phyloP scores from a whole-genome alignment of 2,113 vertebrate species.

The Hydrolagus affinis region DNA sequence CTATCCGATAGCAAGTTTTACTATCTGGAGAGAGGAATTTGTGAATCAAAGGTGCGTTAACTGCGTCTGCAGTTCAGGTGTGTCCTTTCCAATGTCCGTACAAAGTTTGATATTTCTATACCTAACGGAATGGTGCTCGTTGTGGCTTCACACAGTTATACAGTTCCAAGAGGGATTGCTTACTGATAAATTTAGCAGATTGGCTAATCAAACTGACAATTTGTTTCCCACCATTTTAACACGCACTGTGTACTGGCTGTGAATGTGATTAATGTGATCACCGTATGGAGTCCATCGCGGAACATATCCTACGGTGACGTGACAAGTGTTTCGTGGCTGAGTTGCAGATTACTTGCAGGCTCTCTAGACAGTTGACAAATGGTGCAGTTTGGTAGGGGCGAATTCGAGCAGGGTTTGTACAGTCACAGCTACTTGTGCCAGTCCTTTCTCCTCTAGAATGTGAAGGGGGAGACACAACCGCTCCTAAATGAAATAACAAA shows the following conservation, averaged over 20 bases:
- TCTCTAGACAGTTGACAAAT: slow-evolving; percentile 47
- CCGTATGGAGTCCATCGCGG: neutral
- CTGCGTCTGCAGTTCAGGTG: no score
- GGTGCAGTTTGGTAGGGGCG: slow-evolving; percentile 73
- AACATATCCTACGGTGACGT: neutral
- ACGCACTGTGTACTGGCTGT: neutral
- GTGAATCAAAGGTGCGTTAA: no score
- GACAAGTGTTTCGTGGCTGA: slow-evolving; percentile 10
- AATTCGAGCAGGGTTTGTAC: slow-evolving; percentile 81
- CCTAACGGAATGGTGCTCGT: slow-evolving; percentile 3
- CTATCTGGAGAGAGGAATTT: no score
- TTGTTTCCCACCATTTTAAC: neutral
- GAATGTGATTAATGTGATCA: slow-evolving; percentile 18
- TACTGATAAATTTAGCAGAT: neutral
- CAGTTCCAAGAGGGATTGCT: neutral
- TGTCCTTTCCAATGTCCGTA: no score
- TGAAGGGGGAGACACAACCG: slow-evolving; percentile 94
- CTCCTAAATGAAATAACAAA: slow-evolving; percentile 60
- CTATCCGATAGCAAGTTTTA: no score
- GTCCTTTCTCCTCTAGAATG: slow-evolving; percentile 93
- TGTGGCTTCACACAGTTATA: neutral
- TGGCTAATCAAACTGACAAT: neutral
- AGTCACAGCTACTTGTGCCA: slow-evolving; percentile 83
- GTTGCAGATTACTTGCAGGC: neutral
- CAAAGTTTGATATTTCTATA: no score